phyloP scores from a whole-genome alignment of 2,113 vertebrate genomes.

The Dipodomys merriami region DNA sequence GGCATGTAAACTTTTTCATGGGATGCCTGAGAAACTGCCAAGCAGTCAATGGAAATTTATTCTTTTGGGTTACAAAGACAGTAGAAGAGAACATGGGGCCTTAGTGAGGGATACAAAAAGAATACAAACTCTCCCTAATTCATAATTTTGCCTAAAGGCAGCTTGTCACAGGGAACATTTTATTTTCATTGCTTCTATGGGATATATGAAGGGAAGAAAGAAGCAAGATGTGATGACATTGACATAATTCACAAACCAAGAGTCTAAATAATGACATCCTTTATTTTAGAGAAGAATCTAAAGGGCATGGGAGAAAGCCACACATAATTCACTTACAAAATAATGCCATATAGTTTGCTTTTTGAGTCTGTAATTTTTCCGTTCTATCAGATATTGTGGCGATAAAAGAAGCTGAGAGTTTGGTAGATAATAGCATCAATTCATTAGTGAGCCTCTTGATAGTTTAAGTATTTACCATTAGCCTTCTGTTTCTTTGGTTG shows the following conservation, averaged over 20 bases:
- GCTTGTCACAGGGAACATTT: background rate
- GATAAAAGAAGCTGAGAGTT: conserved; percentile 56
- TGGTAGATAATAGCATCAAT: conserved; percentile 58
- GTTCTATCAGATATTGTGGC: conserved; percentile 60
- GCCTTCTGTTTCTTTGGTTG: conserved; percentile 65
- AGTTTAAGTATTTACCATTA: conserved; percentile 53
- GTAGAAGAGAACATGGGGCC: background rate
- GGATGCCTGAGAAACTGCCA: conserved; percentile 16
- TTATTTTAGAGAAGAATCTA: conserved; percentile 62
- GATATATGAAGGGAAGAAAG: conserved; percentile 45
- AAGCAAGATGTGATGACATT: conserved; percentile 24
- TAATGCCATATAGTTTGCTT: conserved; percentile 60
- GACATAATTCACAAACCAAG: conserved; percentile 62
- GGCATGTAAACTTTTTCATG: conserved; percentile 41
- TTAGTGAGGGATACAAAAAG: background rate
- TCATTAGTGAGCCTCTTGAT: conserved; percentile 56
- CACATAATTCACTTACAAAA: conserved; percentile 55
- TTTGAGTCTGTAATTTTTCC: conserved; percentile 44
- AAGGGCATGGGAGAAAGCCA: conserved; percentile 41
- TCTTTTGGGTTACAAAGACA: conserved; percentile 38
- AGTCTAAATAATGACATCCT: conserved; percentile 56
- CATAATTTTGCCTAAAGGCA: conserved; percentile 31
- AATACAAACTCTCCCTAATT: background rate
- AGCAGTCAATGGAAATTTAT: background rate
- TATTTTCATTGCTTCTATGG: conserved; percentile 27